Evolutionary conservation across 2,797 vertebrate genomes (phyloP).

Genomic region (Trematomus bernacchii): DNA sequence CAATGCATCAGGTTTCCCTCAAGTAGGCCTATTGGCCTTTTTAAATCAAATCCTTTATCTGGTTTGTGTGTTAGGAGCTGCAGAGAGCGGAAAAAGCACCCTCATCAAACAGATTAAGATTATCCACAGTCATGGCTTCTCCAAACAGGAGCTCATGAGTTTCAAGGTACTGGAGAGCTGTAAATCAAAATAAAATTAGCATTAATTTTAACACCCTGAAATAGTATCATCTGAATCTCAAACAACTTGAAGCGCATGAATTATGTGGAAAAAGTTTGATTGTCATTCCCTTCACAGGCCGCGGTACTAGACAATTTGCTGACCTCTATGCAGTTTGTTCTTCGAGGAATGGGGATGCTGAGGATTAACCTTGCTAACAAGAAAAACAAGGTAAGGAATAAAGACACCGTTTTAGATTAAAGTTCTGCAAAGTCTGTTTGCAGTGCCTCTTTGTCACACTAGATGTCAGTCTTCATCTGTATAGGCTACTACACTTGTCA

Average conservation of each 20-base stretch:
- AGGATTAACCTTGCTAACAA: constrained; percentile 83
- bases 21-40: neutral
- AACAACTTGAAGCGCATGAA: neutral
- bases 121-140: constrained; percentile 84
- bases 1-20: neutral
- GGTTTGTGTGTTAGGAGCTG: constrained; percentile 69
- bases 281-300: constrained; percentile 58
- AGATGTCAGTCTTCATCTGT: constrained; percentile 68
- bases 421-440: constrained; percentile 4
- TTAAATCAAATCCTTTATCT: neutral
- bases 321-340: constrained; percentile 85
- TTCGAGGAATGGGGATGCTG: constrained; percentile 85
- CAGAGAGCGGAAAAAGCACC: constrained; percentile 87
- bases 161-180: constrained; percentile 79
- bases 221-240: neutral
- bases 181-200: neutral
- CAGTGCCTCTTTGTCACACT: constrained; percentile 42
- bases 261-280: neutral
- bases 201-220: neutral
- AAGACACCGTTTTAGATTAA: neutral
- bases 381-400: constrained; percentile 80
- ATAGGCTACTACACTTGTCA: neutral
- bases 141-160: constrained; percentile 78
- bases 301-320: constrained; percentile 85
- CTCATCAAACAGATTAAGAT: constrained; percentile 87